Base-by-base conservation (phyloP, 2,888 invertebrate genomes). In the Drosophila dives region DNA sequence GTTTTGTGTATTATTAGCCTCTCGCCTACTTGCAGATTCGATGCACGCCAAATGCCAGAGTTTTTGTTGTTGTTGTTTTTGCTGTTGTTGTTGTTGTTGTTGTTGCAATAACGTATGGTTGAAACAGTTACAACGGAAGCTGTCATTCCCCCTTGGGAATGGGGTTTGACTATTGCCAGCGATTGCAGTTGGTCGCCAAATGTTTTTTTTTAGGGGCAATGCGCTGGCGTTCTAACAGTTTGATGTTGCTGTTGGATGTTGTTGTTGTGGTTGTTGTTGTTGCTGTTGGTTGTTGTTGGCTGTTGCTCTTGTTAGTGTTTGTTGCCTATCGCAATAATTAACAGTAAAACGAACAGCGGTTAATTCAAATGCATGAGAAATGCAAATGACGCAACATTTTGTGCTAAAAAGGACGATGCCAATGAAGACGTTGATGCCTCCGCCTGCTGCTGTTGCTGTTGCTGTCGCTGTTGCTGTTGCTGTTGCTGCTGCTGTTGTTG, bases 1-100 rank as follows among this genome's bases (percentile, higher is more conserved):
- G 34, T 56, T 56, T 40, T 84, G 77, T 86, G 90, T 90, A 89
- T 88, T 90, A 89, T 89, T 89, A 90, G 80, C 91, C 91, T 90
- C 72, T 83, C 83, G 79, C 91, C 91, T 90, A 90, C 90, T 90
- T 91, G 87, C 83, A 88, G 86, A 90, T 91, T 87, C 90, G 86
- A 81, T 84, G 90, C 90, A 91, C 91, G 89, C 91, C 91, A 91
- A 90, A 90, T 74, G 82, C 61, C 56, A 63, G 12, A 68, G 70
- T 45, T 55, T 66, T 32, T 70, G 64, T 15, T 77, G 79, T 38
- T 75, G 67, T 59, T 48, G 70, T 49, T 72, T 59, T 15, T 63
- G 72, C 58, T 74, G 72, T 85, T 82, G 89, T 10, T 2, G 72
- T 51, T 49, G 71, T 50, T 72, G 72, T 10, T 72, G 73, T 69